Evolutionary conservation across 2,888 invertebrate genomes (phyloP).

Genomic region (Leucophora obtusa): DNA sequence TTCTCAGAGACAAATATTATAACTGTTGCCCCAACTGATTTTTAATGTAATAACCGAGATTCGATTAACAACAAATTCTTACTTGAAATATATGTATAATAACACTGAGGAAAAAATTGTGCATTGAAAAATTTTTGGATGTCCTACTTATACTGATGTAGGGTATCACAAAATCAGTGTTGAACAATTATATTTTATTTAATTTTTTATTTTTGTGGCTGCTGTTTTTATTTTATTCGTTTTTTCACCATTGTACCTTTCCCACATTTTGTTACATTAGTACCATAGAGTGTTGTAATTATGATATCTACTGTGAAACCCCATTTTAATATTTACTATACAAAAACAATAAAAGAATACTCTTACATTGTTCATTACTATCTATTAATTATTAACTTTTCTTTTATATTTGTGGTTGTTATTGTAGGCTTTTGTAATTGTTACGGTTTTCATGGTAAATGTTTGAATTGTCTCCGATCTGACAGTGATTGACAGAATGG

Average conservation of each 20-base stretch:
- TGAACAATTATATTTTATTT: background rate
- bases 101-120: too few species aligned
- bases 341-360: slow-evolving; percentile 21
- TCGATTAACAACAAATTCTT: too few species aligned
- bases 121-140: too few species aligned
- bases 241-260: slow-evolving; percentile 17
- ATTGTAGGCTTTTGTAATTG: slow-evolving; percentile 13
- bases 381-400: background rate
- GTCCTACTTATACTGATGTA: background rate
- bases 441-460: slow-evolving; percentile 27
- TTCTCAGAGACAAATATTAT: too few species aligned
- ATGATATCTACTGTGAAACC: background rate
- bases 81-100: too few species aligned
- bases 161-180: background rate
- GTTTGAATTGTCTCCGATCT: slow-evolving; percentile 15
- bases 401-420: slow-evolving; percentile 3
- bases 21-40: too few species aligned
- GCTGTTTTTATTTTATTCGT: slow-evolving; percentile 26
- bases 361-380: slow-evolving; percentile 15
- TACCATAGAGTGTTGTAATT: background rate
- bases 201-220: slow-evolving; percentile 22
- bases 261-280: background rate
- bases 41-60: too few species aligned
- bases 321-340: background rate
- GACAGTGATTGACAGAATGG: slow-evolving; percentile 43